A percentile compares a stretch with the other conserved stretches of the same genome.
These are phyloP conservation scores for Epizoanthus scotinus DNA, from an alignment of 92 coral and sea anemone genomes.

Conservation along the genomic window DNA sequence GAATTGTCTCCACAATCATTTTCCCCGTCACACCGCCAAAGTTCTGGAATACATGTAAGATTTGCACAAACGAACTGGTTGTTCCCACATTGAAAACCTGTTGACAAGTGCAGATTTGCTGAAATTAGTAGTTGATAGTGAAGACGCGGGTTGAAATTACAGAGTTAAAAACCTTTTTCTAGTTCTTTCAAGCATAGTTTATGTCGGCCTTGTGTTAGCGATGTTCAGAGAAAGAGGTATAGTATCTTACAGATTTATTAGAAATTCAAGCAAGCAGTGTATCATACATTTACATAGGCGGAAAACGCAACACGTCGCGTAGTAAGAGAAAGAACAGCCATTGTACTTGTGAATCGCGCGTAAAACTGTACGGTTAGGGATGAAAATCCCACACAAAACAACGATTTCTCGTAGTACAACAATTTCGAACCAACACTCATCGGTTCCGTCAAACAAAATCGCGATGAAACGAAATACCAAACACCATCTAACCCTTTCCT, in stretches of 20 bases:
- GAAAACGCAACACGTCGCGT: slow-evolving; percentile 41
- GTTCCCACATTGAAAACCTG: too few species aligned
- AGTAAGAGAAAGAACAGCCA: slow-evolving; percentile 18
- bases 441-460: background rate
- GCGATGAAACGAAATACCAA: background rate
- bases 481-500: background rate
- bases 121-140: too few species aligned
- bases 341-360: background rate
- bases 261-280: slow-evolving; percentile 14
- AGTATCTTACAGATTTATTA: background rate
- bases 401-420: background rate
- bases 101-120: too few species aligned
- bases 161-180: too few species aligned
- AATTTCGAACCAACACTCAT: background rate
- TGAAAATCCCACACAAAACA: background rate
- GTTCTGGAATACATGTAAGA: slow-evolving; percentile 50
- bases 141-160: too few species aligned
- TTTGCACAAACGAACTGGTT: slow-evolving; percentile 23
- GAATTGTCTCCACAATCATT: slow-evolving; percentile 57
- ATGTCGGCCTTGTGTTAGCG: background rate
- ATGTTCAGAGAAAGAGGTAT: background rate
- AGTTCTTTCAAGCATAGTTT: too few species aligned
- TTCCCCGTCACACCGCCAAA: slow-evolving; percentile 59
- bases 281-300: slow-evolving; percentile 32
- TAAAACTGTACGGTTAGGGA: background rate